Evolutionary conservation across 2,113 vertebrate genomes (phyloP).

Genomic region (Xiphophorus maculatus): DNA sequence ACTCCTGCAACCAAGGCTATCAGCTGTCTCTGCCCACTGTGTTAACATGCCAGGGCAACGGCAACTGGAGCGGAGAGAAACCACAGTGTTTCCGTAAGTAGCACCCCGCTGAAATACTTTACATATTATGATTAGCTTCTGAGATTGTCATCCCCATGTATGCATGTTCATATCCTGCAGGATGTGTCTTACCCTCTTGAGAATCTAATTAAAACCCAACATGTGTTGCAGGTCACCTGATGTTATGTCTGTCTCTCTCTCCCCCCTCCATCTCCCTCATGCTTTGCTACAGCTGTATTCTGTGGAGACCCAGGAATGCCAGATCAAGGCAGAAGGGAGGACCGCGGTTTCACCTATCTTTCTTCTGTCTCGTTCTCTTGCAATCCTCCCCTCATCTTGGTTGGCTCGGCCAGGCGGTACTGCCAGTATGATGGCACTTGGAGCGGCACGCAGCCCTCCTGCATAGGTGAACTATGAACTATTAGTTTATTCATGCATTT

Average conservation of each 20-base stretch:
- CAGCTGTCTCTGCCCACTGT: constrained; percentile 94
- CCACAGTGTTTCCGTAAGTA: constrained; percentile 98
- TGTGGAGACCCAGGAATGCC: constrained; percentile 95
- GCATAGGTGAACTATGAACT: constrained; percentile 88
- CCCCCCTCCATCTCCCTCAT: not conserved
- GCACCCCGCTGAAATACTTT: constrained; percentile 15
- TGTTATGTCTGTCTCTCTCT: not conserved
- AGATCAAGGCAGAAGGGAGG: constrained; percentile 88
- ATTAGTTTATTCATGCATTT: not conserved
- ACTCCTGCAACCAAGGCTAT: constrained; percentile 93
- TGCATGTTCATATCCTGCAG: constrained; percentile 3
- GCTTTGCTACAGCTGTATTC: constrained; percentile 87
- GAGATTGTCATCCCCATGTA: not conserved
- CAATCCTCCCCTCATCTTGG: constrained; percentile 86
- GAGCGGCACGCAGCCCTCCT: constrained; percentile 97
- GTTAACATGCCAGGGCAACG: constrained; percentile 93
- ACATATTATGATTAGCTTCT: constrained; percentile 4
- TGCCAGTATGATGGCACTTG: constrained; percentile 95
- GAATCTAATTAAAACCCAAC: constrained; percentile 11
- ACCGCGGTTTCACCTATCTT: constrained; percentile 93
- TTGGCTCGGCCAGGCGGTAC: constrained; percentile 91
- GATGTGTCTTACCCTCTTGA: not conserved
- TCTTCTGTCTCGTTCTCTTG: constrained; percentile 95
- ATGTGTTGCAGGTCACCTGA: constrained; percentile 5
- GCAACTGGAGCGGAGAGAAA: constrained; percentile 93